These are phyloP conservation scores for Erpetoichthys calabaricus DNA, from an alignment of 2,797 vertebrate genomes.

Conservation along the genomic window DNA sequence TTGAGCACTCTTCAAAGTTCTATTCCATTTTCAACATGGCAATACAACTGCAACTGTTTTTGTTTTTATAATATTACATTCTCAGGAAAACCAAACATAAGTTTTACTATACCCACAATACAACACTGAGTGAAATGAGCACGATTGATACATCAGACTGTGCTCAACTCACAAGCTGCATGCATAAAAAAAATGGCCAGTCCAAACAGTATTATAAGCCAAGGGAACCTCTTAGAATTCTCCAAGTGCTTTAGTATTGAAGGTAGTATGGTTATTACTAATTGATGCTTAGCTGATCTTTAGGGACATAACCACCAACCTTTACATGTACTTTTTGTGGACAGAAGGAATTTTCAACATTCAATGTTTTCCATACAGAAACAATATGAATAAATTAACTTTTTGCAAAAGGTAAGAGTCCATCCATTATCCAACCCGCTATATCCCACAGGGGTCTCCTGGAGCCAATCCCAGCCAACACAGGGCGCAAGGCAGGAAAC, in stretches of 20 bases:
- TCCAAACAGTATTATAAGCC: constrained; percentile 61
- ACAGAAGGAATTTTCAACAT: constrained; percentile 58
- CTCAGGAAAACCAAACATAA: constrained; percentile 52
- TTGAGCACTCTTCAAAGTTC: constrained; percentile 34
- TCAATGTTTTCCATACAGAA: constrained; percentile 66
- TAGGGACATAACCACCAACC: constrained; percentile 67
- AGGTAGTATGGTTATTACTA: constrained; percentile 57
- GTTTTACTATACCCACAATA: constrained; percentile 17
- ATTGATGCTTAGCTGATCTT: constrained; percentile 57
- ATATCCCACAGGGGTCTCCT: too few species aligned
- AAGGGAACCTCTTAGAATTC: constrained; percentile 54
- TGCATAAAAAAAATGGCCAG: constrained; percentile 60
- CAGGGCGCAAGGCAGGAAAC: too few species aligned
- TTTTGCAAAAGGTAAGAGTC: constrained; percentile 77
- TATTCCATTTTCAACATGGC: constrained; percentile 29
- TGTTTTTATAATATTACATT: constrained; percentile 42
- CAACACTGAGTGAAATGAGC: constrained; percentile 10
- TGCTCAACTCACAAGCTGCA: constrained; percentile 49
- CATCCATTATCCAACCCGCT: too few species aligned
- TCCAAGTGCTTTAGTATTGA: constrained; percentile 55
- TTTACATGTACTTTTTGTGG: constrained; percentile 57
- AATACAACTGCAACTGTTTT: constrained; percentile 22
- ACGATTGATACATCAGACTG: constrained; percentile 3
- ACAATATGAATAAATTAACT: constrained; percentile 73
- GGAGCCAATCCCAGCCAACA: too few species aligned